Evolutionary conservation across 1,140 invertebrate genomes (phyloP), one percentile per base, ranked within the genome.

Genomic region (Antheraea pernyi): DNA sequence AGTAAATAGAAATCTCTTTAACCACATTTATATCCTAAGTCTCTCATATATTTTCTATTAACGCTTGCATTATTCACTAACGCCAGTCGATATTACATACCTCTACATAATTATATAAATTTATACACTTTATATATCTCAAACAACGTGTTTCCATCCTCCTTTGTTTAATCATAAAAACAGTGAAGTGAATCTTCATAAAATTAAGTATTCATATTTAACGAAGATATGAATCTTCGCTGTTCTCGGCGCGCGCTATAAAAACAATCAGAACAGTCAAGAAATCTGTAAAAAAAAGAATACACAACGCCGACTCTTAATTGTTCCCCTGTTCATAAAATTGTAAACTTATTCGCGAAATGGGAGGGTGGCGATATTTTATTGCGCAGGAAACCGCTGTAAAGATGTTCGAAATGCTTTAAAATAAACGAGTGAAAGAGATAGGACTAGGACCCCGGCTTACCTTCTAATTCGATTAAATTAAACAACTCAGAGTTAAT

Each of bases 401-500:
- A 92, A 92, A 92, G 88, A 92, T 92, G 88, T 91, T 92, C 80
- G 66, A 77, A 82, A 79, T 83, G 80, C 78, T 92, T 92, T 92
- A 90, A 92, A 92, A 89, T 91, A 88, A 86, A 76, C 84, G 79
- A 81, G 16, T 16, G 82, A 79, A 80, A 70, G 80, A 74, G 81
- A 22, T 61, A 65, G 73, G 65, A 61, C 66, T 71, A 76, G 68
- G 76, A 62, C 80, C 75, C 81, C 70, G 74, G 83, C 81, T 86
- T 81, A 87, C 86, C 87, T 89, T 89, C 80, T 92, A 91, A 92
- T 88, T 91, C 85, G 88, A 91, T 92, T 92, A 92, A 92, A 92
- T 91, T 92, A 92, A 92, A 91, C 88, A 91, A 91, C 88, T 91
- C 88, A 78, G 84, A 89, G 88, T 90, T 91, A 91, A 91, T 92